Evolutionary conservation across 2,113 vertebrate species (phyloP), one percentile per base, ranked within the genome.

Genomic region (Ochotona curzoniae): DNA sequence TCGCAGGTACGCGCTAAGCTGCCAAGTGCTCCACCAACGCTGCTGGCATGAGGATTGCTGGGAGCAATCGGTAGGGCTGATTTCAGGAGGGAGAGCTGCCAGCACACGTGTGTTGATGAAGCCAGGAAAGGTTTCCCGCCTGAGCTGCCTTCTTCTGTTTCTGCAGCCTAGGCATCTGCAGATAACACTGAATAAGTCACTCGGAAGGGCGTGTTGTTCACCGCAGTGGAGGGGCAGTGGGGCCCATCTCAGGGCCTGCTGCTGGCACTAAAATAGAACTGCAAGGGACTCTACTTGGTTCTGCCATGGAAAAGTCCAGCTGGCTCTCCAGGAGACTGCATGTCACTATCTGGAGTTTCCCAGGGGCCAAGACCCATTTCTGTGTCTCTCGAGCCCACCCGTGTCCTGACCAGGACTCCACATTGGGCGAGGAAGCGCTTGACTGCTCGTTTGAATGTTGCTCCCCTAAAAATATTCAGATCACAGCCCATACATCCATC

Each of bases 11-110:
- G 1, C 9, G 5, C 1, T 28, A 32, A 64, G 71, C 84, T 47
- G 54, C 81, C 82, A 90, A 93, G 90, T 66, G 90, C 95, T 84
- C 0, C 13, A 76, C 90, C 94, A 91, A 94, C 76, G 57, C 84
- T 81, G 57, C 84, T 83, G 87, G 64, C 78, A 54, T 87, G 47
- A 90, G 94, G 91, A 90, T 87, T 83, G 84, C 74, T 78, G 90
- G 66, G 84, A 87, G 90, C 73, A 44, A 44, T 44, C 38, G 0
- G 26, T 17, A 3, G 21, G 23, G 1, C 30, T 74, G 28, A 61
- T 76, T 91, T 23, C 49, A 30, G 38, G 61, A 94, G 15, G 88
- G 57, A 93, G 82, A 83, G 23, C 80, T 30, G 23, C 49, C 78
- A 92, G 49, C n/a, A 30, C 82, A 57, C 30, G 35, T 47, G 23